Evolutionary conservation across 2,113 vertebrate species (phyloP), one percentile per base, ranked within the genome.

Genomic region (Platysternon megacephalum): DNA sequence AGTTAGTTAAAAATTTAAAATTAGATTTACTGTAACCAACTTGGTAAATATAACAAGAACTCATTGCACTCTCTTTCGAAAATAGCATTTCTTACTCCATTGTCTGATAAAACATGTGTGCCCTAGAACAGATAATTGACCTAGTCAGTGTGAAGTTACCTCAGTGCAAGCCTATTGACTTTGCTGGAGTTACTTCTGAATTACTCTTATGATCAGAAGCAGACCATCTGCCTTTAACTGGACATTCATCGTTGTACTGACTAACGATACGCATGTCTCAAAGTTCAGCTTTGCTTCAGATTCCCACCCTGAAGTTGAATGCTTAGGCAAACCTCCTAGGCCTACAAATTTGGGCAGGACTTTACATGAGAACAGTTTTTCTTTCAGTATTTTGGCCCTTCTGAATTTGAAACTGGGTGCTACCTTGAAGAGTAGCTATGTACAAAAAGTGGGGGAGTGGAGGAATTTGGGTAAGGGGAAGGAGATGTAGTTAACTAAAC

Each of bases 341-440:
- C 32, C 1, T n/a, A 5, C 29, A 32, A 3, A 14, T 82, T 3
- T 92, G 9, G 29, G 4, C 28, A 21, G 39, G 11, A 0, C 79
- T 87, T 89, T 89, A 58, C 89, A 1, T 78, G 52, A 84, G 42
- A 93, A 10, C 1, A 55, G 14, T 51, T 8, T 1, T 72, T 82
- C n/a, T 44, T 96, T 72, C 53, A 7, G 19, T 83, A 42, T 74
- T 88, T 94, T 88, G 11, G 2, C 22, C 29, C 26, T 93, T 95
- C 39, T 42, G 4, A 22, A 6, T 84, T 78, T 91, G 79, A 87
- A 61, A 44, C 22, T 86, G 49, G 2, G 2, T 90, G 56, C 11
- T 83, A 2, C 2, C 58, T 91, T 39, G 91, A 91, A 11, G 5
- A n/a, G 0, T 85, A 14, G 1, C 0, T 80, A 9, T 87, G 58